Percentiles rank a stretch among this genome's conserved stretches.
phyloP scores from a whole-genome alignment of 1,140 invertebrate species.

The Thaumatotibia leucotreta region DNA sequence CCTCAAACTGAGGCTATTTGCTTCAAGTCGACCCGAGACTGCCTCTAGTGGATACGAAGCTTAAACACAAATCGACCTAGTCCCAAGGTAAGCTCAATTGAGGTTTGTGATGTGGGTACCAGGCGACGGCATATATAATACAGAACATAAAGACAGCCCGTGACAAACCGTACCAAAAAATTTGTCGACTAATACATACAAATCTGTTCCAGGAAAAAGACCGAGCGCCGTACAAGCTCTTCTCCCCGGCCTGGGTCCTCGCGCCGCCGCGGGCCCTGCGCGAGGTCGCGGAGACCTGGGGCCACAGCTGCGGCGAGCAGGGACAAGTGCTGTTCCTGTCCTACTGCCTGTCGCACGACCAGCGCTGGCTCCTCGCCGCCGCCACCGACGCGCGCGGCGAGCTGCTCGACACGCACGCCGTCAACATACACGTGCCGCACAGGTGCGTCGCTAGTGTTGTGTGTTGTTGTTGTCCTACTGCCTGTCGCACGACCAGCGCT shows the following conservation, averaged over 20 bases:
- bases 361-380: conserved; percentile 94
- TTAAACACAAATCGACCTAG: no score
- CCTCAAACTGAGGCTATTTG: no score
- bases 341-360: conserved; percentile 98
- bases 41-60: no score
- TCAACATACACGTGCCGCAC: conserved; percentile 97
- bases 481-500: conserved; percentile 82
- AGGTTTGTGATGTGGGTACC: no score
- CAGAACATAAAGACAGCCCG: no score
- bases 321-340: conserved; percentile 94
- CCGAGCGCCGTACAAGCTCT: conserved; percentile 86
- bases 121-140: no score
- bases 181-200: no score
- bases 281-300: conserved; percentile 86
- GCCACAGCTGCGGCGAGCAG: conserved; percentile 81
- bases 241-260: conserved; percentile 95
- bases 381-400: conserved; percentile 97
- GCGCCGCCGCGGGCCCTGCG: conserved; percentile 92
- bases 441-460: conserved; percentile 77
- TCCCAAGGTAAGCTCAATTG: no score
- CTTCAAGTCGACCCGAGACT: no score
- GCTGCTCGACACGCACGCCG: conserved; percentile 93
- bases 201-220: conserved; percentile 85
- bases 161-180: not conserved
- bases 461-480: not conserved